Base-by-base conservation (phyloP, 2,113 vertebrate genomes). In the Bombycilla garrulus region DNA sequence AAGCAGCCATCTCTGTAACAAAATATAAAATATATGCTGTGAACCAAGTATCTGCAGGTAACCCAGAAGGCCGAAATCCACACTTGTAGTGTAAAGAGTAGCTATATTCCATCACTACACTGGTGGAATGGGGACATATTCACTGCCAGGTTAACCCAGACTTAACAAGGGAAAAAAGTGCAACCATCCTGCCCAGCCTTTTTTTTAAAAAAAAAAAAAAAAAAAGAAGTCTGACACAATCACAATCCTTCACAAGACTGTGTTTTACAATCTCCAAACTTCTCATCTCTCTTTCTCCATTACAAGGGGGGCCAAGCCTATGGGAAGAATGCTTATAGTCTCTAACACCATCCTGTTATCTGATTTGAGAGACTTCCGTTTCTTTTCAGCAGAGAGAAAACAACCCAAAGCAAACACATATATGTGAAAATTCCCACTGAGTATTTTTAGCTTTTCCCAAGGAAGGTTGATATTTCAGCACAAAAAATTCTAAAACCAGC, bases 211-310 rank as follows among this genome's bases (percentile, higher is more conserved):
- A n/a, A n/a, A n/a, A n/a, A n/a, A 17, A 51, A 77, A 44, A 42
- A 3, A 56, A 42, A 3, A 56, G 31, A 8, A 6, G 2, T 8
- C 14, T 60, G 62, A 28, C 0, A 0, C 33, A 28, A 22, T 33
- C 12, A 45, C 33, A 53, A 1, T 33, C 18, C 31, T 53, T 15
- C 54, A 69, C 38, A 28, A 38, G 10, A 18, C 10, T 78, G 26
- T 35, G 22, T 15, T 86, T 60, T 60, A 20, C 12, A 12, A 10
- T 45, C 33, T 61, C 33, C 15, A 45, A 12, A 28, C 4, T 44
- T 77, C 33, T 60, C 40, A 38, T 45, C 10, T 33, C 33, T 26
- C 54, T 60, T 45, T 38, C 33, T 69, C 38, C 12, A 38, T 16
- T 38, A 28, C 15, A 53, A 53, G 28, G 15, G 45, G 5, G 15